Base-by-base conservation (phyloP, 2,888 invertebrate genomes). In the Crematogaster levior region DNA sequence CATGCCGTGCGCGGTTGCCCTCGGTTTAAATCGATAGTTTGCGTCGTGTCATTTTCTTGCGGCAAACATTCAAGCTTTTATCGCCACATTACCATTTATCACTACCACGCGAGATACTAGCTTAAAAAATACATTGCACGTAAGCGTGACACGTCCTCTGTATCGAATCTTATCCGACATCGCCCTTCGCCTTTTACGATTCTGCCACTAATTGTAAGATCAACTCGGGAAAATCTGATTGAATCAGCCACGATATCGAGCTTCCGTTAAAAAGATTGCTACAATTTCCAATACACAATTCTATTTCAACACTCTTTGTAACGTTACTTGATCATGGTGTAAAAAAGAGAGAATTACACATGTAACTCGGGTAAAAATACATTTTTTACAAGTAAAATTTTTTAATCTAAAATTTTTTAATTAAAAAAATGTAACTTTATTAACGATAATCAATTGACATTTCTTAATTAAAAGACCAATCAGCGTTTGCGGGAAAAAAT, bases 31-130 rank as follows among this genome's bases (percentile, higher is more conserved):
- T 79, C 77, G 77, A 79, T 79, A 70, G 21, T 27, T 56, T 34
- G 72, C 72, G 24, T 70, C 43, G 43, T 56, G 72, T 79, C 77
- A 79, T 79, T 72, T 70, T 58, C 77, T 79, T 72, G 72, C 72
- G 73, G 56, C 40, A 40, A 72, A 56, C 77, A 79, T 70, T 56
- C 53, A 37, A 30, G 43, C 56, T 70, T 79, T 79, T 79, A 79
- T 79, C 72, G 34, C 21, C 21, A 6, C 43, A 43, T 70, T 72
- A 70, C 70, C 56, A 43, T 79, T 79, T 43, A 75, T 58, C 58
- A 51, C 12, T 10, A n/a, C 10, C n/a, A 24, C 24, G 48, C 40
- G 27, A 68, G 27, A 56, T 43, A 43, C 10, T 30, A 56, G 43
- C 30, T 79, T 58, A 68, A 77, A 70, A 68, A 56, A 56, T 79